These are phyloP conservation scores for Bombus pyrosoma DNA, from an alignment of 1,140 invertebrate species.

Conservation along the genomic window DNA sequence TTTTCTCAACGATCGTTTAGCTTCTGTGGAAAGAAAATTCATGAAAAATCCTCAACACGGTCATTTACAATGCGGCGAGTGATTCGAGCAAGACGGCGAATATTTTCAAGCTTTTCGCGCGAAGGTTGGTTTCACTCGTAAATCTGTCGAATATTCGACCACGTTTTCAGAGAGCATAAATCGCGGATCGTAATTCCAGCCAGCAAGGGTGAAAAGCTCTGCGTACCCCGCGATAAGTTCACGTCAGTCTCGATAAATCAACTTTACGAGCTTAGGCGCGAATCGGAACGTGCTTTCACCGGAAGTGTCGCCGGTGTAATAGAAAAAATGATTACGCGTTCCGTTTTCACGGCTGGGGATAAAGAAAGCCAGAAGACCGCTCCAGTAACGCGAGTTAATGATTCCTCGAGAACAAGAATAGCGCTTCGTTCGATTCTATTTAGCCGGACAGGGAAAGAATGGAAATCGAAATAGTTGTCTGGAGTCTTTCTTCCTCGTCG, in stretches of 20 bases:
- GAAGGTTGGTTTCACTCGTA: conserved; percentile 14
- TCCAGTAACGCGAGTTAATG: not conserved
- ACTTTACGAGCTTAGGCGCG: conserved; percentile 5
- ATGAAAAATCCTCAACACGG: not conserved
- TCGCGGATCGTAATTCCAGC: conserved; percentile 43
- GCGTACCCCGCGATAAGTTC: conserved; percentile 21
- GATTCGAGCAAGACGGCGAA: not conserved
- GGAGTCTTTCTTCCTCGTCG: not conserved
- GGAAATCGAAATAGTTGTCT: not conserved
- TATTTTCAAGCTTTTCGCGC: conserved; percentile 19
- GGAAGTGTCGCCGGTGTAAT: conserved; percentile 26
- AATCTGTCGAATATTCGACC: conserved; percentile 26
- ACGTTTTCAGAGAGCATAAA: conserved; percentile 17
- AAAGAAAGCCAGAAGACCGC: not conserved
- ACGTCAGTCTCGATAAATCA: conserved; percentile 40
- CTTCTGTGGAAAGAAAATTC: not conserved
- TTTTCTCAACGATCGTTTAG: too few species aligned
- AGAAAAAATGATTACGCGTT: not conserved
- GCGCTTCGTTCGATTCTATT: too few species aligned
- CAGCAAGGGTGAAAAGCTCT: not conserved
- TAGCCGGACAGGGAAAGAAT: not conserved
- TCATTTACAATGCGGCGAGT: not conserved
- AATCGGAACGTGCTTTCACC: conserved; percentile 10
- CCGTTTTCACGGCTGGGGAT: conserved; percentile 4
- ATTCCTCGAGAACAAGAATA: not conserved